Evolutionary conservation across 2,888 invertebrate genomes (phyloP).

Genomic region (Nowickia ferox): DNA sequence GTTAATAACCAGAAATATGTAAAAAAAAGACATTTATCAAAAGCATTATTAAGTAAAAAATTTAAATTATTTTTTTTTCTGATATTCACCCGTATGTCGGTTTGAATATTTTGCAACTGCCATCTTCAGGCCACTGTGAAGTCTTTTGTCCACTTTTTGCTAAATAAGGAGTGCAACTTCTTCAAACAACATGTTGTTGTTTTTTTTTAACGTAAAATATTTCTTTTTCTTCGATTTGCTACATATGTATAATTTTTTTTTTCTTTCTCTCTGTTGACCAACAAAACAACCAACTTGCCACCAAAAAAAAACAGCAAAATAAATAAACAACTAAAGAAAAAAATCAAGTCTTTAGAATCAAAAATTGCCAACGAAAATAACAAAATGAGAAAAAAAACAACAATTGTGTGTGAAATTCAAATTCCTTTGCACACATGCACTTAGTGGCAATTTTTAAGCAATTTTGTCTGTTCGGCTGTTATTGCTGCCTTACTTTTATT

Average conservation of each 20-base stretch:
- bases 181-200: conserved; percentile 54
- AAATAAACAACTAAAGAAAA: conserved; percentile 5
- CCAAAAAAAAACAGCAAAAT: conserved; percentile 41
- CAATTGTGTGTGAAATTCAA: conserved; percentile 79
- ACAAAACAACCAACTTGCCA: conserved; percentile 60
- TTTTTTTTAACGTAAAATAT: conserved; percentile 51
- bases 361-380: conserved; percentile 32
- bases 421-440: conserved; percentile 78
- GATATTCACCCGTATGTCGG: no score
- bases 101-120: no score
- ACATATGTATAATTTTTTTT: conserved; percentile 26
- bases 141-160: background rate
- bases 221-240: conserved; percentile 26
- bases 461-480: conserved; percentile 69
- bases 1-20: no score
- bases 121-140: conserved; percentile 23
- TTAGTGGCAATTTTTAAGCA: conserved; percentile 72
- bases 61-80: no score
- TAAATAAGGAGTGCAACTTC: conserved; percentile 49
- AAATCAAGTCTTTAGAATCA: conserved; percentile 65
- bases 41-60: no score
- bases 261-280: conserved; percentile 50
- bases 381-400: conserved; percentile 36
- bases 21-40: no score
- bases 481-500: conserved; percentile 36